Conservation (phyloP, 2,888 invertebrate genomes). For the Trichogramma dendrolimi region DNA sequence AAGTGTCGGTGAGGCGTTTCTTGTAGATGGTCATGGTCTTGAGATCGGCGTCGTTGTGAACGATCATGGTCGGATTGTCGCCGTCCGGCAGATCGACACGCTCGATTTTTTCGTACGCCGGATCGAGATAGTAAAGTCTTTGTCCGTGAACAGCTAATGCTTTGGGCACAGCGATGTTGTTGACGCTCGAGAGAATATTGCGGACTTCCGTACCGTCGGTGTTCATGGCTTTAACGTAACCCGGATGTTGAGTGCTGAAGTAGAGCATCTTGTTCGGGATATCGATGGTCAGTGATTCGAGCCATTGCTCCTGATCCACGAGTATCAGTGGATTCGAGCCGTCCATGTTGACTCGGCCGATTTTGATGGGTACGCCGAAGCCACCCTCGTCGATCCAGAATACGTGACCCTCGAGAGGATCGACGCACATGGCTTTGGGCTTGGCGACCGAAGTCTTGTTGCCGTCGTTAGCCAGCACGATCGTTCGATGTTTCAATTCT, state of each 20-base stretch:
- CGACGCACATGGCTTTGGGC: slow-evolving; percentile 82
- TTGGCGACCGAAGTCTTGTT: slow-evolving; percentile 78
- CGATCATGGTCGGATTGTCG: slow-evolving; percentile 68
- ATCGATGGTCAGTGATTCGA: slow-evolving; percentile 83
- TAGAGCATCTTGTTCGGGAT: slow-evolving; percentile 78
- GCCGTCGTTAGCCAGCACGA: slow-evolving; percentile 87
- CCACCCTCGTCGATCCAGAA: slow-evolving; percentile 98
- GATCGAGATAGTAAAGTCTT: slow-evolving; percentile 81
- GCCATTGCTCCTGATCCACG: slow-evolving; percentile 66
- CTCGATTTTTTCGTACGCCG: slow-evolving; percentile 82
- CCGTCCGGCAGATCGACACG: slow-evolving; percentile 78
- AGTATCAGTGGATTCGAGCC: slow-evolving; percentile 76
- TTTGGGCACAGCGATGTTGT: slow-evolving; percentile 73
- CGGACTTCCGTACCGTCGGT: slow-evolving; percentile 68
- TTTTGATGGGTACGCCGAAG: slow-evolving; percentile 80
- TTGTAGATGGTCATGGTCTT: slow-evolving; percentile 84
- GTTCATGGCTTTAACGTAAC: slow-evolving; percentile 67
- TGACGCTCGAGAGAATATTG: slow-evolving; percentile 64
- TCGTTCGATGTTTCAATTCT: slow-evolving; percentile 74
- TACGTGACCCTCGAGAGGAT: slow-evolving; percentile 83
- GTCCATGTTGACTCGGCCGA: slow-evolving; percentile 90
- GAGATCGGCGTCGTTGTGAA: slow-evolving; percentile 83
- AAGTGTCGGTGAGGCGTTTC: slow-evolving; percentile 68
- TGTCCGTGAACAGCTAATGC: slow-evolving; percentile 74
- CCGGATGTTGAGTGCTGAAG: slow-evolving; percentile 77